Evolutionary conservation across 2,888 invertebrate species (phyloP), one percentile per base, ranked within the genome.

Genomic region (Proisotoma minuta): DNA sequence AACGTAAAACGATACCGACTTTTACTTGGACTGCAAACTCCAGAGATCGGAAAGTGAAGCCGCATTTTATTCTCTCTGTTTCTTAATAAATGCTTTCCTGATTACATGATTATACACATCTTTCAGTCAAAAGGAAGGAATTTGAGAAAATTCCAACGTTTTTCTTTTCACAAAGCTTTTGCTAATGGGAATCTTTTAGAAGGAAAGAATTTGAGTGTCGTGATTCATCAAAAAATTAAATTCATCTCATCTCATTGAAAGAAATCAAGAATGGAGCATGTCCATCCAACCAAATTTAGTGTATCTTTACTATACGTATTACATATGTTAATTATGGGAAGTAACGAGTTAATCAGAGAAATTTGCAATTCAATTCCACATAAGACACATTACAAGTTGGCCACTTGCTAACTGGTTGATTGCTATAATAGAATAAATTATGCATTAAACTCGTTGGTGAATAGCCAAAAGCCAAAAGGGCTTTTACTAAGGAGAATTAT

Each of bases 1-100:
- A 52, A 28, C 3, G 52, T 52, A 28, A 52, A 52, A 28, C 52
- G 52, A 52, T 28, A 52, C 52, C 52, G 52, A n/a, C 29, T 34
- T 34, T 10, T 10, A n/a, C n/a, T n/a, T n/a, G n/a, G n/a, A n/a
- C n/a, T n/a, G n/a, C 34, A 34, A 15, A 34, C 34, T 15, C 8
- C 34, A 34, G 34, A 34, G 34, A 34, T 15, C n/a, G n/a, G n/a
- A n/a, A 15, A 34, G 15, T 34, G 15, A 34, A 34, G 34, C 34
- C 34, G 34, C 34, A 15, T 10, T 34, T 15, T n/a, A n/a, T n/a
- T n/a, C n/a, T n/a, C n/a, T n/a, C n/a, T n/a, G n/a, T n/a, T n/a
- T n/a, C 8, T 34, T 10, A 34, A 34, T 34, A 34, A 34, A 34
- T 34, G 34, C 34, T 15, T 34, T 34, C 34, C 15, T 34, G 34